Evolutionary conservation across 1,140 invertebrate genomes (phyloP), one percentile per base, ranked within the genome.

Genomic region (Aphelinus atriplicis): DNA sequence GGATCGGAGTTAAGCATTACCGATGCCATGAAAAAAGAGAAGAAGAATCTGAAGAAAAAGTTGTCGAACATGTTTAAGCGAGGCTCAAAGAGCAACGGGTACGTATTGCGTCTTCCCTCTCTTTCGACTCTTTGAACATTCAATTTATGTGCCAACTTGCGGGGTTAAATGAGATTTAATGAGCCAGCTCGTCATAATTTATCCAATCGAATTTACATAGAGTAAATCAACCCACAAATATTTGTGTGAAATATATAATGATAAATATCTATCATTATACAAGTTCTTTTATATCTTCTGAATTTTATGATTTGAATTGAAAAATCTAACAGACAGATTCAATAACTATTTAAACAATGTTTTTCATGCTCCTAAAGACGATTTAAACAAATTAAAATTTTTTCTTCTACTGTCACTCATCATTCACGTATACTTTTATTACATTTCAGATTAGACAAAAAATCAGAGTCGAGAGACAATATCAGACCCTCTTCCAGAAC

Each of bases 1-100:
- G 93, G 93, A 79, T 95, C 94, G 0, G 94, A 95, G 78, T 90
- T 94, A 77, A 94, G 93, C 81, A 89, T 93, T 50, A 90, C 90
- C 43, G 92, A 92, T 71, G 89, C 90, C 76, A 78, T 84, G 78
- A 89, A 89, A 81, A 86, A 87, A 46, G 94, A 93, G 82, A 94
- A 94, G 85, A 92, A 91, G 82, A 92, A 95, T 86, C 85, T 96
- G 64, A 93, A 94, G 81, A 94, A 93, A 64, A 91, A 94, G 79
- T 87, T 96, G 42, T 93, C 93, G 1, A 94, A 92, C 67, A 94
- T 96, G 88, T 96, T 96, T 80, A 94, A 92, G 84, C 91, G 94
- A 78, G 89, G 91, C 79, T 92, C 91, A 5, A 90, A 92, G 78
- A 91, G 90, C 69, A 92, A 91, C 83, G 93, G 93, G 93, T 94